Percentiles rank a stretch among this genome's conserved stretches.
Conservation (phyloP, 2,113 vertebrate genomes). For the Holacanthus passer region DNA sequence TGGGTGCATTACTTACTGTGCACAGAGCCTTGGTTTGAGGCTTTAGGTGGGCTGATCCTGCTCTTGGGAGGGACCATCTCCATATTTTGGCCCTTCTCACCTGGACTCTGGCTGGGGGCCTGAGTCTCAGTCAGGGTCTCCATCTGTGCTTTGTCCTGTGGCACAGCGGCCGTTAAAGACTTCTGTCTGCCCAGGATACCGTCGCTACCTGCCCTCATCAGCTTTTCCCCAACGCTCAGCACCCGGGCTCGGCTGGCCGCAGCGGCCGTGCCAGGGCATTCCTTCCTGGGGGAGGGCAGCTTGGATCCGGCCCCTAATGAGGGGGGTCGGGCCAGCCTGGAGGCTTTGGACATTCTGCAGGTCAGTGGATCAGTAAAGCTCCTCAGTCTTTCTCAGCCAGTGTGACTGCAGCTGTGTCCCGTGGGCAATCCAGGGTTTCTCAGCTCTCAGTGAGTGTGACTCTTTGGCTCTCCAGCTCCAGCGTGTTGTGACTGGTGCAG, state of each 20-base stretch:
- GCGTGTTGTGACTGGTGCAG: conserved; percentile 80
- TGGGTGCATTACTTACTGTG: conserved; percentile 76
- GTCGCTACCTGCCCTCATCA: conserved; percentile 89
- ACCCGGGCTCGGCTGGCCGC: conserved; percentile 79
- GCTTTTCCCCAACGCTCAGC: conserved; percentile 90
- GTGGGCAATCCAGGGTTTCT: conserved; percentile 55
- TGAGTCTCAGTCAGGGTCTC: conserved; percentile 48
- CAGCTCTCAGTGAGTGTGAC: conserved; percentile 46
- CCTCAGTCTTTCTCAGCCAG: conserved; percentile 60
- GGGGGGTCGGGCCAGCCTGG: conserved; percentile 89
- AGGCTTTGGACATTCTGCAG: conserved; percentile 90
- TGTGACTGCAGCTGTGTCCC: conserved; percentile 50
- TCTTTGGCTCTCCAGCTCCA: conserved; percentile 58
- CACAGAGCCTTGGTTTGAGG: conserved; percentile 49
- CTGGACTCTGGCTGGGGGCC: conserved; percentile 45
- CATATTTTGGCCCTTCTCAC: conserved; percentile 55
- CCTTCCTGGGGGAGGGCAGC: conserved; percentile 87
- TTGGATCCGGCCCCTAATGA: conserved; percentile 84
- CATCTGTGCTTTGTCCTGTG: conserved; percentile 55
- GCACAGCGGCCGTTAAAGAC: conserved; percentile 66
- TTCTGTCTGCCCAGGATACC: conserved; percentile 85
- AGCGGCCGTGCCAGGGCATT: conserved; percentile 81
- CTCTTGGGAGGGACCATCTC: conserved; percentile 65
- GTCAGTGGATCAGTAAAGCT: conserved; percentile 39
- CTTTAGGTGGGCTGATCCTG: conserved; percentile 76